Evolutionary conservation across 1,140 invertebrate species (phyloP).

Genomic region (Habropoda laboriosa): DNA sequence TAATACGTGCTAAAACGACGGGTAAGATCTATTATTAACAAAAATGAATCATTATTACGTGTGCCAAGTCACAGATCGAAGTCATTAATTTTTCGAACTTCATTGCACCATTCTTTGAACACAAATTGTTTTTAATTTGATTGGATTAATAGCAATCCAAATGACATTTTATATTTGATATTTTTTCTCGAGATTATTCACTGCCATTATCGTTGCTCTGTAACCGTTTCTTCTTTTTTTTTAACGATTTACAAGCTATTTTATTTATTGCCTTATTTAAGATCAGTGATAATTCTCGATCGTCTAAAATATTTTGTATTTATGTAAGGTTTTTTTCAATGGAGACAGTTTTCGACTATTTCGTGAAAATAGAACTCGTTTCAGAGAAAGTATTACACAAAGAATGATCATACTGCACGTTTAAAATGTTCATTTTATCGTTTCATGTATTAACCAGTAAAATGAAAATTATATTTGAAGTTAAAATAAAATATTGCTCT

Average conservation of each 20-base stretch:
- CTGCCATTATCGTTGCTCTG: slow-evolving; percentile 72
- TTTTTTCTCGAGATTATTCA: slow-evolving; percentile 68
- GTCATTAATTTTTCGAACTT: slow-evolving; percentile 38
- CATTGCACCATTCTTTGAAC: slow-evolving; percentile 14
- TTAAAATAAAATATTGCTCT: background rate
- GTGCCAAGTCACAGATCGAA: slow-evolving; percentile 60
- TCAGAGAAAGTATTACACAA: slow-evolving; percentile 50
- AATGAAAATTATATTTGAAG: slow-evolving; percentile 1
- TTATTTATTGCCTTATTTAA: slow-evolving; percentile 66
- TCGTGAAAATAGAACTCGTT: slow-evolving; percentile 15
- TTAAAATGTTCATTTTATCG: background rate
- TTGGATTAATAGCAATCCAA: background rate
- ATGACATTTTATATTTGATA: slow-evolving; percentile 28
- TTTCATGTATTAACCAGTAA: background rate
- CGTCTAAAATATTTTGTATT: slow-evolving; percentile 39
- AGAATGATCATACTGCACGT: slow-evolving; percentile 61
- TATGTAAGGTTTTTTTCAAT: slow-evolving; percentile 40
- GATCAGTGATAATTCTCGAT: slow-evolving; percentile 32
- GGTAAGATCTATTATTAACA: slow-evolving; percentile 48
- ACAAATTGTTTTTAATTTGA: slow-evolving; percentile 7
- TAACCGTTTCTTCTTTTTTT: slow-evolving; percentile 39
- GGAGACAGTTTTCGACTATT: slow-evolving; percentile 22
- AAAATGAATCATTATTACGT: slow-evolving; percentile 50
- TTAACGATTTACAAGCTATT: slow-evolving; percentile 47
- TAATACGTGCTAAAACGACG: slow-evolving; percentile 66